phyloP scores from a whole-genome alignment of 1,140 invertebrate species.

The Scaptomyza hsui region DNA sequence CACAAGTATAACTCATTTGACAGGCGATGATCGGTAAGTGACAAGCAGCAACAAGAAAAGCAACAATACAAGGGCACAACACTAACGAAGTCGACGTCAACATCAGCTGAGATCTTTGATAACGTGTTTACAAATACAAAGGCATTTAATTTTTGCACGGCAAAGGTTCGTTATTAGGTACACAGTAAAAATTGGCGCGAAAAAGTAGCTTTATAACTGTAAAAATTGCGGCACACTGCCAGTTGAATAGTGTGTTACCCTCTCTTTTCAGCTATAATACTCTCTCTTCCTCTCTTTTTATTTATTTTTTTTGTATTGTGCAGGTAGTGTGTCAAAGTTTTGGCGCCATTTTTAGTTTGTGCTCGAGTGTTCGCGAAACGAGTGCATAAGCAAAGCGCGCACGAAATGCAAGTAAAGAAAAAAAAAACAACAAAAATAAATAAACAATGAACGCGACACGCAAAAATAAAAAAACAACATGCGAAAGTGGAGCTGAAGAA shows the following conservation, averaged over 20 bases:
- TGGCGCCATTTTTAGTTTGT: conserved; percentile 79
- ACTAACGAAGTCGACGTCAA: conserved; percentile 11
- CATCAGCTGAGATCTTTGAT: conserved; percentile 27
- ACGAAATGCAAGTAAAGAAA: conserved; percentile 36
- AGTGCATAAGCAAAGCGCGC: conserved; percentile 66
- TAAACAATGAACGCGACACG: conserved; percentile 15
- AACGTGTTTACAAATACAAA: not conserved
- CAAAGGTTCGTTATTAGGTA: conserved; percentile 23
- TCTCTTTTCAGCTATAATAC: conserved; percentile 12
- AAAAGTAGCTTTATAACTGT: conserved; percentile 56
- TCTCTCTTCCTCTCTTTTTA: not conserved
- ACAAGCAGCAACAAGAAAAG: conserved; percentile 13
- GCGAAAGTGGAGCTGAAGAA: conserved; percentile 11
- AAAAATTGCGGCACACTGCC: conserved; percentile 40
- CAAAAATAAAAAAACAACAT: conserved; percentile 23
- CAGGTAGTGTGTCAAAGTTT: conserved; percentile 61
- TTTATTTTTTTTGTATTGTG: not conserved
- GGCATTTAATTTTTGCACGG: conserved; percentile 15
- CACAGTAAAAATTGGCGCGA: conserved; percentile 56
- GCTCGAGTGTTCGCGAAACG: conserved; percentile 69
- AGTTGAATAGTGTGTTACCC: conserved; percentile 9
- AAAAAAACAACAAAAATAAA: conserved; percentile 8
- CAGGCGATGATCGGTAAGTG: conserved; percentile 33
- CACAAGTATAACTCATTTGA: conserved; percentile 23
- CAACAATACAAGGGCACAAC: conserved; percentile 29